These are phyloP conservation scores for Pandion haliaetus DNA, from an alignment of 2,113 vertebrate species.

Conservation along the genomic window DNA sequence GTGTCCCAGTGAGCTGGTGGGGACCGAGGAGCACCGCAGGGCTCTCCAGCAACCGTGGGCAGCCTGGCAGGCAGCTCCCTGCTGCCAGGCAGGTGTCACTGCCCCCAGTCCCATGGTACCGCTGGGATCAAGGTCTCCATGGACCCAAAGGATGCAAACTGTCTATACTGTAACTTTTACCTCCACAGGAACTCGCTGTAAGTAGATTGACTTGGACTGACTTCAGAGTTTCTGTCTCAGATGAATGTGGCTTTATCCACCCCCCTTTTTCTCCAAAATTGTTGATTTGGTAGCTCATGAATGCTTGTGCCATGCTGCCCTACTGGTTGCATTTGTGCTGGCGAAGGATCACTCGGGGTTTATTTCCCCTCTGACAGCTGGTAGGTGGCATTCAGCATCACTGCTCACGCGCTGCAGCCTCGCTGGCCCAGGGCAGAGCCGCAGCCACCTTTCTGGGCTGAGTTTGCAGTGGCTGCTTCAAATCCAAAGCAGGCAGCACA, in stretches of 20 bases:
- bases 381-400: not conserved
- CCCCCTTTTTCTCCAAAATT: not conserved
- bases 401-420: not conserved
- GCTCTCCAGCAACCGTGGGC: not conserved
- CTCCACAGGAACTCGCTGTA: accelerated
- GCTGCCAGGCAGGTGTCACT: not conserved
- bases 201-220: not conserved
- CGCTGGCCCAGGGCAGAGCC: not conserved
- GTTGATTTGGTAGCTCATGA: not conserved
- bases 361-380: not conserved
- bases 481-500: not conserved
- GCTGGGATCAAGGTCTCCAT: not conserved
- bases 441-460: not conserved
- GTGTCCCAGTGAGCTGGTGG: not conserved
- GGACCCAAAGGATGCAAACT: not conserved
- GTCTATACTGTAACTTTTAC: not conserved
- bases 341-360: not conserved
- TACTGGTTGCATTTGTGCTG: not conserved
- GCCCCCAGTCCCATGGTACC: accelerated
- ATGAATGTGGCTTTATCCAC: not conserved
- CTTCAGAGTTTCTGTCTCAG: not conserved
- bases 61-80: not conserved
- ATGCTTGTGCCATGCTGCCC: not conserved
- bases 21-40: not conserved
- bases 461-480: not conserved